phyloP scores from a whole-genome alignment of 2,113 vertebrate genomes.

The Corynorhinus townsendii region DNA sequence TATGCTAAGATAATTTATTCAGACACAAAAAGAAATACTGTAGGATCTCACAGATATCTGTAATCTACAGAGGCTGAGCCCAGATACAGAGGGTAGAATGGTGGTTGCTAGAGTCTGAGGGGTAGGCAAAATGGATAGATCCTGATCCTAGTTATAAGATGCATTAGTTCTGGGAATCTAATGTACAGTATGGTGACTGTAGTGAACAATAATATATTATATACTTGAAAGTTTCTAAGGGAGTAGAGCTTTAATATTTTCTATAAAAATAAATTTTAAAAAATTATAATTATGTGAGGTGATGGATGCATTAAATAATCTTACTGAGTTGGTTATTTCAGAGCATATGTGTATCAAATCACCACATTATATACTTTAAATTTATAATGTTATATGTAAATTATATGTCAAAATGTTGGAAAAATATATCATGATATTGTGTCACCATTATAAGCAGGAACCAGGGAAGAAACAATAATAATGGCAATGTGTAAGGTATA shows the following conservation, averaged over 20 bases:
- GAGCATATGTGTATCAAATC: background rate
- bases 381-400: background rate
- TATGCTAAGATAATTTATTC: background rate
- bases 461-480: background rate
- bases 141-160: background rate
- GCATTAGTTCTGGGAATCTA: background rate
- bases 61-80: background rate
- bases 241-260: background rate
- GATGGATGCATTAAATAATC: background rate
- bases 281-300: background rate
- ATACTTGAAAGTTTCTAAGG: background rate
- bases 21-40: background rate
- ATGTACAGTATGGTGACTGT: background rate
- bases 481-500: background rate
- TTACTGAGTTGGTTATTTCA: background rate
- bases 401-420: background rate
- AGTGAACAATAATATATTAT: background rate
- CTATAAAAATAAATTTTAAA: background rate
- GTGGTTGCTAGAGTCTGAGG: background rate
- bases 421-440: background rate
- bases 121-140: background rate
- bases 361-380: background rate
- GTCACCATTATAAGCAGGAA: background rate
- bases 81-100: background rate
- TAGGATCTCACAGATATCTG: background rate